Conservation (phyloP, 2,797 vertebrate genomes). For the Tachyglossus aculeatus region DNA sequence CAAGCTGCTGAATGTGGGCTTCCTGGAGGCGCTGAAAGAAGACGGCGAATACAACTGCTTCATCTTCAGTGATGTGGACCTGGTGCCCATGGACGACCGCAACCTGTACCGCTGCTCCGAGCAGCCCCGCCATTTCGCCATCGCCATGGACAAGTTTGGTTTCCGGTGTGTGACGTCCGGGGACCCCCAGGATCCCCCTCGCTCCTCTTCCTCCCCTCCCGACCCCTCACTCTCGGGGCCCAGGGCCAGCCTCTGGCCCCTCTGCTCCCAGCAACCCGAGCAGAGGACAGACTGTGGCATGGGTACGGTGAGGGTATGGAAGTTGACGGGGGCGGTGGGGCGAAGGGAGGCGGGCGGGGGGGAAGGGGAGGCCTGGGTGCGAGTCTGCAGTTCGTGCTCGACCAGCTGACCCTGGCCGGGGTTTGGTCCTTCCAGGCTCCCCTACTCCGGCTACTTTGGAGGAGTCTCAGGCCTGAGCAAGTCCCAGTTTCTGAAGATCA, state of each 20-base stretch:
- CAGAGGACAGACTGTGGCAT: too few species aligned
- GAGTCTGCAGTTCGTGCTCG: too few species aligned
- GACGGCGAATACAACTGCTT: conserved; percentile 93
- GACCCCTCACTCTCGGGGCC: neutral
- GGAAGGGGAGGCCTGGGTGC: neutral
- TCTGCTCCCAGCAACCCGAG: neutral
- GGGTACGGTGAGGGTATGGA: neutral
- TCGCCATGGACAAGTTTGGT: conserved; percentile 99
- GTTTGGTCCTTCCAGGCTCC: conserved; percentile 80
- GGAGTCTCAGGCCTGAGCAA: conserved; percentile 96
- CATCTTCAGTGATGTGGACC: conserved; percentile 97
- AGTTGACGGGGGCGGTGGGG: neutral
- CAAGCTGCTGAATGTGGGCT: conserved; percentile 95
- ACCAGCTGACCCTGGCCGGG: neutral
- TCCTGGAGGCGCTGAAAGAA: conserved; percentile 91
- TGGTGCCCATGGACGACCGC: conserved; percentile 98
- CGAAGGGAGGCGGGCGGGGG: neutral
- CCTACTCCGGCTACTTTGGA: conserved; percentile 94
- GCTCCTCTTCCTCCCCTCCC: neutral
- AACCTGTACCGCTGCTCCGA: conserved; percentile 98
- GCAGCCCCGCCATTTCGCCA: conserved; percentile 96
- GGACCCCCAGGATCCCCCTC: neutral
- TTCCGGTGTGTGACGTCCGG: conserved; percentile 83
- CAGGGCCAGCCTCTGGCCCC: neutral
- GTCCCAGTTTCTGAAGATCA: conserved; percentile 97